Conservation (phyloP, 2,797 vertebrate species). For the Cyclura pinguis region DNA sequence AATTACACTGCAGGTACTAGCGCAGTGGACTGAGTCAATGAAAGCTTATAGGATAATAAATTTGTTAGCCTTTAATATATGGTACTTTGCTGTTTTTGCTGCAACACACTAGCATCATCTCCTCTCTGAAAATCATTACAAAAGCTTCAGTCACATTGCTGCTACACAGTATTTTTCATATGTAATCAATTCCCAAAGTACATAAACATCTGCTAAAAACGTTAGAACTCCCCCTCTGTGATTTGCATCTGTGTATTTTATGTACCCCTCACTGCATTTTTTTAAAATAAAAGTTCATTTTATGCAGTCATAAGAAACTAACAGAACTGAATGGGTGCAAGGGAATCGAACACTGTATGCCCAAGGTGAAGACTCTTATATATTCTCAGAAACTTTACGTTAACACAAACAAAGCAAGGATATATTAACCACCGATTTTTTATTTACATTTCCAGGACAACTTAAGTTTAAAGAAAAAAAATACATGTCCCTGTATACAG, state of each 20-base stretch:
- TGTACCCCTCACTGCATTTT: background rate
- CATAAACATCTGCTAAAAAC: background rate
- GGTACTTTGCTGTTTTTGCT: too few relatives aligned
- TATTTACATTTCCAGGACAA: background rate
- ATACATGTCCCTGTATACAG: background rate
- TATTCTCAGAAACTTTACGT: background rate
- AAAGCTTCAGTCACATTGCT: background rate
- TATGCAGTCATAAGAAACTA: background rate
- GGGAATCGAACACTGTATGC: background rate
- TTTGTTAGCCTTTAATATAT: too few relatives aligned
- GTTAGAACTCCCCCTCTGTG: background rate
- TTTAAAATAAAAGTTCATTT: background rate
- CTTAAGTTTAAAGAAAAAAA: background rate
- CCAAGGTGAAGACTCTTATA: background rate
- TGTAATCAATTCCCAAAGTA: background rate
- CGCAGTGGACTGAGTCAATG: too few relatives aligned
- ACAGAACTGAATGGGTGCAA: background rate
- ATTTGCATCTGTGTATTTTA: background rate
- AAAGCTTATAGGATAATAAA: too few relatives aligned
- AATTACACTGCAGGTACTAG: too few relatives aligned
- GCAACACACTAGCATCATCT: too few relatives aligned
- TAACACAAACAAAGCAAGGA: background rate
- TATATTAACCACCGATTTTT: background rate
- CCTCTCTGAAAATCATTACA: too few relatives aligned
- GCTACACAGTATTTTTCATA: background rate